Evolutionary conservation across 35 echinoderm and acorn worm genomes (phyloP).

Genomic region (Acanthaster planci): DNA sequence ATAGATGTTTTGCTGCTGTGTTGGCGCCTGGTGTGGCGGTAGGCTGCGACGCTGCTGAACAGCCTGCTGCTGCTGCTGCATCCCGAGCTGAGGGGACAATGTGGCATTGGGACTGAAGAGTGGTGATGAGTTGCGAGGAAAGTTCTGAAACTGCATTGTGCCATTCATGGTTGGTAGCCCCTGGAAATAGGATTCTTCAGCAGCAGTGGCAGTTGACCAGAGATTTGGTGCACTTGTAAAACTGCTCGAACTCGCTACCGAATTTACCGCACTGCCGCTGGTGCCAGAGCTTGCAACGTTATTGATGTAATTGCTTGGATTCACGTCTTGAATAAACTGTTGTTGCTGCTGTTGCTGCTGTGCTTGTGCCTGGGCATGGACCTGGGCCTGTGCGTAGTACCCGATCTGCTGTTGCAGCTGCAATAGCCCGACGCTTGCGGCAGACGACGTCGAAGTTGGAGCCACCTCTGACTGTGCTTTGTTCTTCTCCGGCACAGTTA

Average conservation of each 20-base stretch:
- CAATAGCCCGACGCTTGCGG: conserved; percentile 9
- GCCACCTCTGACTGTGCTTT: conserved; percentile 36
- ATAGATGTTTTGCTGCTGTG: conserved; percentile 80
- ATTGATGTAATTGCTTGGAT: conserved; percentile 22
- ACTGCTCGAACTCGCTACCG: conserved; percentile 66
- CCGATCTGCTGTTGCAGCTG: conserved; percentile 19
- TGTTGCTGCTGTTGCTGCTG: conserved; percentile 38
- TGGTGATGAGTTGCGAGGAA: conserved; percentile 89
- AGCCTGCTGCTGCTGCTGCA: conserved; percentile 30
- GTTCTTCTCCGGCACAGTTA: conserved; percentile 91
- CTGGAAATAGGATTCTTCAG: conserved; percentile 93
- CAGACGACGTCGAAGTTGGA: conserved; percentile 22
- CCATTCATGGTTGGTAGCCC: conserved; percentile 94
- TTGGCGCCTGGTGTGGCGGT: conserved; percentile 74
- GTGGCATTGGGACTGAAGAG: conserved; percentile 76
- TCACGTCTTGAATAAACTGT: conserved; percentile 20
- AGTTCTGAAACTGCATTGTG: conserved; percentile 92
- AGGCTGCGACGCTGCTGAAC: conserved; percentile 73
- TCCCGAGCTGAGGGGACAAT: conserved; percentile 46
- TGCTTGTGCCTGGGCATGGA: conserved; percentile 25
- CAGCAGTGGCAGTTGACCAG: conserved; percentile 80
- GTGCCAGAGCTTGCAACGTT: conserved; percentile 35
- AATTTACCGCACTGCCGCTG: conserved; percentile 53
- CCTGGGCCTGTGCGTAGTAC: conserved; percentile 27
- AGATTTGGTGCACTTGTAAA: conserved; percentile 75